A percentile compares a stretch with the other conserved stretches of the same genome.
phyloP scores from a whole-genome alignment of 64 coral and sea anemone species.

The Montipora capricornis region DNA sequence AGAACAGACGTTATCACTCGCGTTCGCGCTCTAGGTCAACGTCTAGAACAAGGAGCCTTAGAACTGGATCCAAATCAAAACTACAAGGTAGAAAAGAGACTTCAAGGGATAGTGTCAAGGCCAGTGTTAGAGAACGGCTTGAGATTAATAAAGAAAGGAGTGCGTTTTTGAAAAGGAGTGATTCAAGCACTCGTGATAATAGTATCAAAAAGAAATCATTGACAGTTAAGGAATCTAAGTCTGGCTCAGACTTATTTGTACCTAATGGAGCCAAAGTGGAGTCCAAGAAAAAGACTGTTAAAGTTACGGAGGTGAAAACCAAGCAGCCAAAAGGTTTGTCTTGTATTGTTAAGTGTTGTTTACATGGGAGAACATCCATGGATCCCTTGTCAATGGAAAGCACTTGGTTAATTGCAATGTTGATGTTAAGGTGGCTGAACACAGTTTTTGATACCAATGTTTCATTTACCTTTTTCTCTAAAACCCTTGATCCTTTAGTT shows the following conservation, averaged over 20 bases:
- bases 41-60: neutral
- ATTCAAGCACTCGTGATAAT: neutral
- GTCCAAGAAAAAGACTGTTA: neutral
- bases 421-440: no score
- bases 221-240: neutral
- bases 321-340: constrained; percentile 30
- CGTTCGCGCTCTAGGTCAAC: constrained; percentile 13
- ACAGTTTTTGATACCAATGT: no score
- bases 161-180: neutral
- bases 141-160: neutral
- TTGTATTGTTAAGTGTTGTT: neutral
- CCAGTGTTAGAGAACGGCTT: constrained; percentile 8
- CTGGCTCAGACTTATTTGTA: neutral
- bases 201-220: neutral
- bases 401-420: no score
- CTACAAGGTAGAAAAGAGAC: neutral
- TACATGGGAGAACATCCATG: no score
- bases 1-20: constrained; percentile 11
- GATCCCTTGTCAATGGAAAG: no score
- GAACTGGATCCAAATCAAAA: neutral
- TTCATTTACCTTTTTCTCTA: no score
- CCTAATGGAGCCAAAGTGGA: neutral
- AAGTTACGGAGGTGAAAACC: neutral
- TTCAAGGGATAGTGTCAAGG: neutral
- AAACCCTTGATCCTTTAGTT: no score